A percentile compares a stretch with the other conserved stretches of the same genome.
Evolutionary conservation across 23 tunicate species (phyloP).

Genomic region (Clavelina lepadiformis): DNA sequence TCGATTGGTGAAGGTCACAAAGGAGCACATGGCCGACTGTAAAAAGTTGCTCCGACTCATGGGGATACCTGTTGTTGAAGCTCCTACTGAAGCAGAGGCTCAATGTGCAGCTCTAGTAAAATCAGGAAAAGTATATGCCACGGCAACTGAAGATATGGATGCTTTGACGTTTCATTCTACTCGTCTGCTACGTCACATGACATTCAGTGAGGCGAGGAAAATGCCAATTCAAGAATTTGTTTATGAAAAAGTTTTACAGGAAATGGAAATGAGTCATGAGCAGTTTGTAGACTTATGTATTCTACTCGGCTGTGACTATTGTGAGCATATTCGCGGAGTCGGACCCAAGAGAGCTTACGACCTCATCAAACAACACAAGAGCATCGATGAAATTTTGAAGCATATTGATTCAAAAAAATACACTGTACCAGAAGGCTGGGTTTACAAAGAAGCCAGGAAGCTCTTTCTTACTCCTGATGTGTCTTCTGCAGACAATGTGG

Average conservation of each 20-base stretch:
- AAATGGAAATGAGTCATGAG: constrained; percentile 75
- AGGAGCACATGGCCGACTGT: constrained; percentile 77
- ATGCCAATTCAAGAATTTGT: constrained; percentile 92
- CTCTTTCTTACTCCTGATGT: constrained; percentile 81
- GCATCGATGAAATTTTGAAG: constrained; percentile 71
- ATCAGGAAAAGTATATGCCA: constrained; percentile 76
- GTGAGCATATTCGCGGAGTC: constrained; percentile 68
- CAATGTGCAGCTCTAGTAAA: constrained; percentile 88
- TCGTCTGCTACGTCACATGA: constrained; percentile 79
- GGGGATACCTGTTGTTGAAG: constrained; percentile 89
- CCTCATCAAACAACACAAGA: constrained; percentile 83
- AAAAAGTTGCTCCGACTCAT: constrained; percentile 68
- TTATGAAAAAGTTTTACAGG: constrained; percentile 61
- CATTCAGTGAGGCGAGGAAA: constrained; percentile 94
- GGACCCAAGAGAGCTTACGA: constrained; percentile 96
- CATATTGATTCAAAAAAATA: constrained; percentile 71
- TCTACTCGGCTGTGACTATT: constrained; percentile 91
- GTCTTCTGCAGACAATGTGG: constrained; percentile 42
- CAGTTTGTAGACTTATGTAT: constrained; percentile 94
- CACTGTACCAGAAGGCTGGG: constrained; percentile 77
- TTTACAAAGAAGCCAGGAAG: constrained; percentile 75
- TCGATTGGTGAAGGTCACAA: constrained; percentile 65
- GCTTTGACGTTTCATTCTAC: constrained; percentile 77
- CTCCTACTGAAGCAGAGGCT: constrained; percentile 96
- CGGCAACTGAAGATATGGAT: constrained; percentile 93